Evolutionary conservation across 2,888 invertebrate genomes (phyloP).

Genomic region (Cephus nigrinus): DNA sequence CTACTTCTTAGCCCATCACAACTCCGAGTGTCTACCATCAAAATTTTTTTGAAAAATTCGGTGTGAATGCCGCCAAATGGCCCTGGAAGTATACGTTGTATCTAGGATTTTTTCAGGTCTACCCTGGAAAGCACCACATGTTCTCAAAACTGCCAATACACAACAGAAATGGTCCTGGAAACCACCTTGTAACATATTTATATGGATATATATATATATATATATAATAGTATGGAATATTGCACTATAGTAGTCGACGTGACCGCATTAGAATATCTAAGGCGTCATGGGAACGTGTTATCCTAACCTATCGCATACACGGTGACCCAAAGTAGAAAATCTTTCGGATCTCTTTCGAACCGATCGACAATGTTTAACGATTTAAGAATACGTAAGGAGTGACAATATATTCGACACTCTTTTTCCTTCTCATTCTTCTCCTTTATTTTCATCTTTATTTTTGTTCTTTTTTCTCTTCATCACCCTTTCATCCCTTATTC

Average conservation of each 20-base stretch:
- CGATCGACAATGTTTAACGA: neutral
- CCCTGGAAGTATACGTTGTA: too few relatives aligned
- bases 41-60: too few relatives aligned
- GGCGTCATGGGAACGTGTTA: neutral
- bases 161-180: too few relatives aligned
- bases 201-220: too few relatives aligned
- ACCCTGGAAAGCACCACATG: too few relatives aligned
- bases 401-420: neutral
- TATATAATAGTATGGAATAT: neutral
- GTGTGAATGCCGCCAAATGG: too few relatives aligned
- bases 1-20: too few relatives aligned
- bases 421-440: neutral
- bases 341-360: neutral
- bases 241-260: neutral
- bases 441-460: neutral
- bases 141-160: too few relatives aligned
- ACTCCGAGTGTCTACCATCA: too few relatives aligned
- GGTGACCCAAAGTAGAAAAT: neutral
- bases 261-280: neutral
- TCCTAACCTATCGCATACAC: neutral
- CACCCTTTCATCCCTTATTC: neutral
- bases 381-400: neutral
- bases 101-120: too few relatives aligned
- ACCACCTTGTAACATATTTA: too few relatives aligned
- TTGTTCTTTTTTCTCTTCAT: neutral